Evolutionary conservation across 2,113 vertebrate genomes (phyloP), one percentile per base, ranked within the genome.

Genomic region (Eupsittula cactorum): DNA sequence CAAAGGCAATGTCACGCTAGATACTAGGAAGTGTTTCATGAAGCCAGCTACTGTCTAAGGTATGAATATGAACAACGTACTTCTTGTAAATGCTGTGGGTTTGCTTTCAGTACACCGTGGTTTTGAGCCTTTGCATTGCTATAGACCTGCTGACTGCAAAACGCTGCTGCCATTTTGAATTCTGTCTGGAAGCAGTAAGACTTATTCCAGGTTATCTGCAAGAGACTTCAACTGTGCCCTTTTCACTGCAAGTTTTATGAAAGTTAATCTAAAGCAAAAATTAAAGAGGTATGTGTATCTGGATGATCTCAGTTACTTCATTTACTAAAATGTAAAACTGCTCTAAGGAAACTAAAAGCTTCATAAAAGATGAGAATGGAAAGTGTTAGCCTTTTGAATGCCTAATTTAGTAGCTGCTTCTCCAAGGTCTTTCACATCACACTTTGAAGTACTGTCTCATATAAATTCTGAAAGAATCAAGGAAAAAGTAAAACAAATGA

Each of bases 401-500:
- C 14, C 31, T 55, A 23, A 87, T 83, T 86, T 76, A n/a, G n/a
- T 67, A 55, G 13, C 50, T 76, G 17, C 28, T 79, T 16, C 14
- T 80, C 4, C 63, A 47, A 29, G 21, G 50, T 44, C 6, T 53
- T 80, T 80, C 77, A 41, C 7, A 47, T 52, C 3, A 16, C 19
- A 21, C 10, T 78, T 90, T 79, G 62, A 93, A 79, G 52, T 57
- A 28, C 28, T 42, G 4, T 37, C 33, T 93, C n/a, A 33, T 27
- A 53, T 10, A 88, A 88, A 74, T 33, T 20, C 7, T 62, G n/a
- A 78, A 95, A 95, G 50, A 96, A 88, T 71, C 55, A 78, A 84
- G 49, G 28, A 93, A 92, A 21, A 6, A 52, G 19, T 87, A 93
- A 85, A 96, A 80, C 59, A 94, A 94, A 94, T 82, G 75, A 93